phyloP scores from a whole-genome alignment of 2,888 invertebrate genomes.

The Masnerella sp. region DNA sequence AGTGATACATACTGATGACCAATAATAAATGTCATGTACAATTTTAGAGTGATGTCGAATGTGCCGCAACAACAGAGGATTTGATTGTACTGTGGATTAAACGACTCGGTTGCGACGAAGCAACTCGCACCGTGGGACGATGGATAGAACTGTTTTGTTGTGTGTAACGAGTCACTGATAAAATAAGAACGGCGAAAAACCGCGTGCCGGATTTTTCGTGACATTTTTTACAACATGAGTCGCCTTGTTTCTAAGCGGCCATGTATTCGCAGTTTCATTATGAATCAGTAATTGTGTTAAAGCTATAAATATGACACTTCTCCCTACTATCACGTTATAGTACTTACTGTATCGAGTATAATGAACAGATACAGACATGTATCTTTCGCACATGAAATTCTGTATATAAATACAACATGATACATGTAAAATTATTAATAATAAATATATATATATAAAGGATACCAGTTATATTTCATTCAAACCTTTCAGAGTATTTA shows the following conservation, averaged over 20 bases:
- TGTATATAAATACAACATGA: constrained; percentile 51
- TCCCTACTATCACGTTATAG: constrained; percentile 48
- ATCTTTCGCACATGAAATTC: constrained; percentile 51
- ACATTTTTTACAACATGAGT: constrained; percentile 23
- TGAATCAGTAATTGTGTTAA: constrained; percentile 31
- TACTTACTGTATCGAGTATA: constrained; percentile 54
- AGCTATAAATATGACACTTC: constrained; percentile 21
- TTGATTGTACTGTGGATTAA: constrained; percentile 30
- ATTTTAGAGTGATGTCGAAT: constrained; percentile 52
- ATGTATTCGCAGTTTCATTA: constrained; percentile 27
- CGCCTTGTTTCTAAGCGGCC: constrained; percentile 7
- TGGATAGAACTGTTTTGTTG: constrained; percentile 35
- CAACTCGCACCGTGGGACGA: constrained; percentile 49
- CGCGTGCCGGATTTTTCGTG: constrained; percentile 21
- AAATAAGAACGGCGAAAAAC: constrained; percentile 8
- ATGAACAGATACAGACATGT: constrained; percentile 47
- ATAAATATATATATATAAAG: constrained; percentile 37
- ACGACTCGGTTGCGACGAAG: constrained; percentile 16
- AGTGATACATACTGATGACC: constrained; percentile 36
- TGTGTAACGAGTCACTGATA: constrained; percentile 18
- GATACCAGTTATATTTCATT: not conserved
- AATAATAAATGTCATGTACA: constrained; percentile 49
- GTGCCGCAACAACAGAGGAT: constrained; percentile 41
- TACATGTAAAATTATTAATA: constrained; percentile 56
- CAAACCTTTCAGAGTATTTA: not conserved